Evolutionary conservation across 2,888 invertebrate genomes (phyloP).

Genomic region (Biston betularia): DNA sequence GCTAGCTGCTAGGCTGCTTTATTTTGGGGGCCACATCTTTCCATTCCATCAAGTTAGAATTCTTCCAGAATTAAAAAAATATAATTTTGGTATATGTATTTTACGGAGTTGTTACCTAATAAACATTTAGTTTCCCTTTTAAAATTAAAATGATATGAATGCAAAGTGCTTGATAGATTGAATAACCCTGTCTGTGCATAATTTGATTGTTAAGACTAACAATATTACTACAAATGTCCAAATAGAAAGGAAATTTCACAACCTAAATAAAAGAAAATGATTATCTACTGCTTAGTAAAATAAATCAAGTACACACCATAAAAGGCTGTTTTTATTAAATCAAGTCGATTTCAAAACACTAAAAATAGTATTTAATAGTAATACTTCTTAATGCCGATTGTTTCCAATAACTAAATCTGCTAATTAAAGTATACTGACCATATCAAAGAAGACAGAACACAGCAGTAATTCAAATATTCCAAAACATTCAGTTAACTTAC

Average conservation of each 20-base stretch:
- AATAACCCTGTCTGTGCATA: neutral
- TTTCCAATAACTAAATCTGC: neutral
- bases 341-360: constrained; percentile 63
- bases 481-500: neutral
- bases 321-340: constrained; percentile 30
- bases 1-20: no score
- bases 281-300: neutral
- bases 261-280: neutral
- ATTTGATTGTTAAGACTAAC: neutral
- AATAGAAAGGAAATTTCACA: neutral
- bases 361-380: constrained; percentile 45
- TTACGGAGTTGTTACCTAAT: neutral
- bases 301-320: neutral
- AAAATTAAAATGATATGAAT: neutral
- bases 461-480: neutral
- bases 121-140: neutral
- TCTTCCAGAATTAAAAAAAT: no score
- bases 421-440: neutral
- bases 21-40: no score
- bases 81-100: no score
- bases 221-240: neutral
- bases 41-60: no score
- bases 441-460: neutral
- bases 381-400: constrained; percentile 42
- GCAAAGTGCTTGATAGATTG: neutral